Base-by-base conservation (phyloP, 92 coral and sea anemone genomes). In the Umimayanthus chanpuru region DNA sequence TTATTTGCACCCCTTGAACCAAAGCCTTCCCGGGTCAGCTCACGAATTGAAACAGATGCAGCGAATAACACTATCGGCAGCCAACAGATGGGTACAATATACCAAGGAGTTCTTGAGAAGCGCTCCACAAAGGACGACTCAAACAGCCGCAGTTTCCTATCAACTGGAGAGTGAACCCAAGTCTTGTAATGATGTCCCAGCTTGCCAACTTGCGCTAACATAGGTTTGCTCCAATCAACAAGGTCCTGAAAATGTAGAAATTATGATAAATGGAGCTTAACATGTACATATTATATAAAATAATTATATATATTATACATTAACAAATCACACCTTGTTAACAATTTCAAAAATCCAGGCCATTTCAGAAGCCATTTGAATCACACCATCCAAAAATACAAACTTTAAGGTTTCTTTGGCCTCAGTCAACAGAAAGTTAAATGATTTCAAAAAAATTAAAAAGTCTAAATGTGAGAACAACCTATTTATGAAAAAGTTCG, bases 111-210 rank as follows among this genome's bases (percentile, higher is more conserved):
- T 29, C 87, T 93, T 21, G 99, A 95, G 55, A 96, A 96, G 79
- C 94, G 90, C 84, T 96, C 99, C 74, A 92, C 90, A 91, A 95
- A 91, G 81, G 85, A 89, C 21, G 98, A 92, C 78, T 93, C 95
- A 91, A 96, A 96, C 53, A 96, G 91, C 26, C 99, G 90, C 32
- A 96, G 91, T 70, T 95, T 96, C 23, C 99, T 90, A 82, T 96
- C 98, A 3, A 96, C 99, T 1, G 99, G 99, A 15, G 99, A 96
- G 56, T 96, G 99, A 12, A 96, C 99, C 99, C 99, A 96, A 30
- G 88, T 89, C 86, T 95, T 92, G 94, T 96, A 96, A 79, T 94
- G 93, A 21, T 95, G 75, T 20, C 99, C 96, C 73, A 96, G 94
- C 32, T 89, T 91, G 58, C 99, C 99, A 81, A 96, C 99, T 90